phyloP scores from a whole-genome alignment of 2,113 vertebrate species.

The Greenwoodochromis staneri region DNA sequence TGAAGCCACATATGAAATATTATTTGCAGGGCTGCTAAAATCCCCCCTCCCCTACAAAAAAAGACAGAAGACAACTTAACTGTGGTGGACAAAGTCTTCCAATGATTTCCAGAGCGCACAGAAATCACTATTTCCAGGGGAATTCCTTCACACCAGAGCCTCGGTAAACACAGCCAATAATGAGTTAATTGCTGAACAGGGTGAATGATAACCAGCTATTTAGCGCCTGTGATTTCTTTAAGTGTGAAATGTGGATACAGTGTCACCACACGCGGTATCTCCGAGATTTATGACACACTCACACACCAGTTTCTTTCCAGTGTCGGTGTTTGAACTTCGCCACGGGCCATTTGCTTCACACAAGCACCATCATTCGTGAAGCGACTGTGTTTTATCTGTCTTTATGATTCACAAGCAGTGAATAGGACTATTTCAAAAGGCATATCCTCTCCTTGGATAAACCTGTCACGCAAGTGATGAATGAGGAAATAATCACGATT shows the following conservation, averaged over 20 bases:
- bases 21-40: neutral
- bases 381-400: slow-evolving; percentile 38
- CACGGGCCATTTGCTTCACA: slow-evolving; percentile 59
- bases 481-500: slow-evolving; percentile 47
- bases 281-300: slow-evolving; percentile 67
- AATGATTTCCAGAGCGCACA: slow-evolving; percentile 57
- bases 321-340: slow-evolving; percentile 55
- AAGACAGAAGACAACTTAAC: neutral
- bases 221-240: slow-evolving; percentile 14
- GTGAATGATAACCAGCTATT: slow-evolving; percentile 63
- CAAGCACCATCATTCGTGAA: slow-evolving; percentile 62
- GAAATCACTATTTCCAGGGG: slow-evolving; percentile 58
- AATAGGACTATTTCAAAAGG: slow-evolving; percentile 3
- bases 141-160: slow-evolving; percentile 59
- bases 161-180: slow-evolving; percentile 66
- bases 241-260: slow-evolving; percentile 60
- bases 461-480: slow-evolving; percentile 47
- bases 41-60: neutral
- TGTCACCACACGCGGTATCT: slow-evolving; percentile 19
- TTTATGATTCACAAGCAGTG: slow-evolving; percentile 32
- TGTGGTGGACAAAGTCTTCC: slow-evolving; percentile 5
- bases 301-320: slow-evolving; percentile 50
- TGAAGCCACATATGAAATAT: slow-evolving; percentile 1
- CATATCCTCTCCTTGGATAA: slow-evolving; percentile 48
- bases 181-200: slow-evolving; percentile 61